Evolutionary conservation across 2,797 vertebrate genomes (phyloP).

Genomic region (Sparidentex hasta): DNA sequence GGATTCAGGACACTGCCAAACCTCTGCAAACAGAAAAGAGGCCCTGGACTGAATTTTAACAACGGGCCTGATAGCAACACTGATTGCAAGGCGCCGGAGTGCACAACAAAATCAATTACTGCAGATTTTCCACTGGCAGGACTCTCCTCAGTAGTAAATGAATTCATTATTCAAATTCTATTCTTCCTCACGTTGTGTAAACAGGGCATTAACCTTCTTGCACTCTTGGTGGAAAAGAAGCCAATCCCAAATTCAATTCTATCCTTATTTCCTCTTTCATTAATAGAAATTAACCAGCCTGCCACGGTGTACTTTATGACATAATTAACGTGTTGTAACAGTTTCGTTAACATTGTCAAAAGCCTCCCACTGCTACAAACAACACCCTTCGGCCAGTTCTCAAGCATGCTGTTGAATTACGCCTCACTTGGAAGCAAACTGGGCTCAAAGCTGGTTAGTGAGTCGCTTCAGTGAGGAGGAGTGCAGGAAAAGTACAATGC

Average conservation of each 20-base stretch:
- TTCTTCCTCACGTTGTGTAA: slow-evolving; percentile 36
- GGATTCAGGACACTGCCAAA: slow-evolving; percentile 56
- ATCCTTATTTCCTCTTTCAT: slow-evolving; percentile 5
- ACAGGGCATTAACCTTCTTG: slow-evolving; percentile 41
- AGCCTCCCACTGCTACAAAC: neutral
- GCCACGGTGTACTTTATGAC: neutral
- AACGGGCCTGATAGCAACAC: slow-evolving; percentile 43
- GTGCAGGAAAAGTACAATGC: slow-evolving; percentile 14
- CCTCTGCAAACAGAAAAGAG: slow-evolving; percentile 55
- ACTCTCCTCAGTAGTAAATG: slow-evolving; percentile 32
- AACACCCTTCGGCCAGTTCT: slow-evolving; percentile 14
- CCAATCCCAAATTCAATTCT: slow-evolving; percentile 13
- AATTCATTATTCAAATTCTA: slow-evolving; percentile 54
- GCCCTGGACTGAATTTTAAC: slow-evolving; percentile 58
- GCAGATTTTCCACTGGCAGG: slow-evolving; percentile 39
- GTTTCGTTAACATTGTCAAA: slow-evolving; percentile 23
- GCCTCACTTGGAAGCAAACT: slow-evolving; percentile 4
- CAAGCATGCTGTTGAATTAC: slow-evolving; percentile 27
- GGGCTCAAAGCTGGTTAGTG: slow-evolving; percentile 31
- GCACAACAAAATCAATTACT: slow-evolving; percentile 48
- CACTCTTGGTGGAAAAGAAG: slow-evolving; percentile 16
- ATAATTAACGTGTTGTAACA: slow-evolving; percentile 19
- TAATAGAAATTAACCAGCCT: neutral
- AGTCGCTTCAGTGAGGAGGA: slow-evolving; percentile 37
- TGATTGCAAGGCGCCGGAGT: slow-evolving; percentile 34